Percentiles rank a stretch among this genome's conserved stretches.
phyloP scores from a whole-genome alignment of 2,113 vertebrate genomes.

The Onychostoma macrolepis region DNA sequence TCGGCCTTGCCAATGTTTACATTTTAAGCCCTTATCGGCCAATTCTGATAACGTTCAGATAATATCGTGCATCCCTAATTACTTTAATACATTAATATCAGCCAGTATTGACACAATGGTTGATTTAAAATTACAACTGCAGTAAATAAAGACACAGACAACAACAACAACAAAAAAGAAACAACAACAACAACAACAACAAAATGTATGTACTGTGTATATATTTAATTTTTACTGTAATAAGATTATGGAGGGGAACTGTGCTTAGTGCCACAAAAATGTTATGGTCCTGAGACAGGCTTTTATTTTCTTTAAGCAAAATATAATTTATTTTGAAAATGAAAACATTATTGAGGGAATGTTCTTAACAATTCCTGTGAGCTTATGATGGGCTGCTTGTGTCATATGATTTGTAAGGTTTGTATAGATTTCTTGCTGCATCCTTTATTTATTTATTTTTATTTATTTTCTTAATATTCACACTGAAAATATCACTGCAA shows the following conservation, averaged over 20 bases:
- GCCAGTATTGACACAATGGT: background rate
- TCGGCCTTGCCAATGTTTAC: too few relatives aligned
- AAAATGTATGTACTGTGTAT: background rate
- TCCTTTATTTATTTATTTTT: too few relatives aligned
- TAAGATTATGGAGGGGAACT: background rate
- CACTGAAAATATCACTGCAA: constrained; percentile 8
- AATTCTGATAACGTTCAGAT: too few relatives aligned
- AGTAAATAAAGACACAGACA: background rate
- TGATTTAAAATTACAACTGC: background rate
- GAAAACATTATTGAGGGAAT: background rate
- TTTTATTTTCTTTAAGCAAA: background rate
- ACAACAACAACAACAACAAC: background rate
- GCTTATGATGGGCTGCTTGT: background rate
- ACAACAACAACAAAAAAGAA: too few relatives aligned
- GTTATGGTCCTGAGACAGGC: background rate
- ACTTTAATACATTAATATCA: background rate
- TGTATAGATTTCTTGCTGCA: constrained; percentile 37
- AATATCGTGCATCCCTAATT: background rate
- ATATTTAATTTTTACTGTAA: background rate
- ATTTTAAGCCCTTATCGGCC: too few relatives aligned
- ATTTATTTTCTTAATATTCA: constrained; percentile 37
- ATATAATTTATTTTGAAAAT: background rate
- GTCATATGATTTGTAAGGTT: background rate
- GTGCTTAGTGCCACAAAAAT: background rate
- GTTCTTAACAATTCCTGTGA: background rate